Base-by-base conservation (phyloP, 2,113 vertebrate species). In the Odocoileus virginianus region DNA sequence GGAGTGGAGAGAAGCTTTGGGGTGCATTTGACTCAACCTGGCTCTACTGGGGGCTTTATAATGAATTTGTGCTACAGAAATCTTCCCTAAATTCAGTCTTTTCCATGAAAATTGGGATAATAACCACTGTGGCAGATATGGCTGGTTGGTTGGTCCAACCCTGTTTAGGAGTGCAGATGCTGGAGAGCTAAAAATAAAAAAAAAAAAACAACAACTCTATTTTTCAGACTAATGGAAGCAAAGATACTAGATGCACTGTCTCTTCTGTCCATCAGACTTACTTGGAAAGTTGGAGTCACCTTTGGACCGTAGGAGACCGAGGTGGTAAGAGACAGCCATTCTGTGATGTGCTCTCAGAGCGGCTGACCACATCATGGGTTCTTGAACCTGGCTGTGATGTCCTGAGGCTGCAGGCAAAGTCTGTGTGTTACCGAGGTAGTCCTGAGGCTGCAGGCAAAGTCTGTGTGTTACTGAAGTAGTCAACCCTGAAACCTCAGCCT, bases 391-490 rank as follows among this genome's bases (percentile, higher is more conserved):
- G 67, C 25, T 2, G 0, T 1, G 19, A 3, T 11, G 6, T 43
- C 82, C 50, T 43, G 40, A 27, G 5, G 7, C 15, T 33, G 21
- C 7, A n/a, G 33, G 33, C 14, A 40, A 7, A 7, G 30, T 40
- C 33, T 50, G 2, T 1, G 7, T 5, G 7, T 21, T n/a, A 27
- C 10, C 7, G 1, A 5, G 23, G 4, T 5, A 10, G 14, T 74
- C 36, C 50, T 43, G 40, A 27, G 5, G 7, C 15, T 33, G 21
- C 7, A n/a, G 33, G 33, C 14, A 40, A 7, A 7, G 30, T 40
- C 33, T 50, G 2, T 1, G 7, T 5, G 7, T 21, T n/a, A 27
- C 10, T 5, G 1, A 5, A 17, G 4, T 5, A 10, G 14, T 74
- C 36, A 15, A 8, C 15, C 1, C 19, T 17, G n/a, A 76, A 64